These are phyloP conservation scores for Steinernema scapterisci DNA, from an alignment of 2,888 invertebrate genomes.

Conservation along the genomic window DNA sequence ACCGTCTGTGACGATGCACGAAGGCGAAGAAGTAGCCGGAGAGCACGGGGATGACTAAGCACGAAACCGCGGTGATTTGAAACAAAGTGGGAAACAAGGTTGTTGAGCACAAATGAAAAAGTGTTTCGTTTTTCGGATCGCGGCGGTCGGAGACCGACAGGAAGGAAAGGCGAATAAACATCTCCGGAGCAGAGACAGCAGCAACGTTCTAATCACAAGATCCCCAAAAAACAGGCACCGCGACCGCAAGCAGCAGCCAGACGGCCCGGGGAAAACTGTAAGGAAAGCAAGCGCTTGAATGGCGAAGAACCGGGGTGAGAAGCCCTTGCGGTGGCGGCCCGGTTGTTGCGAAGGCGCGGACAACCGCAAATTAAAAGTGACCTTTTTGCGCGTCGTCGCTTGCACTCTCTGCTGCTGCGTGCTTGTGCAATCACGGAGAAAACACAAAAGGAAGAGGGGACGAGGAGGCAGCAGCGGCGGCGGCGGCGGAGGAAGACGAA, in stretches of 20 bases:
- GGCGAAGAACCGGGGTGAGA: not conserved
- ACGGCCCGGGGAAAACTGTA: not conserved
- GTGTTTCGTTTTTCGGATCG: constrained; percentile 15
- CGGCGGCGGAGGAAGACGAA: too few relatives aligned
- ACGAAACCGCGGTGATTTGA: not conserved
- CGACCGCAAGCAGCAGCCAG: not conserved
- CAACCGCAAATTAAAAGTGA: constrained; percentile 13
- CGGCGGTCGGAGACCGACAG: not conserved
- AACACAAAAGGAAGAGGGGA: not conserved
- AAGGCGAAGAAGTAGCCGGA: not conserved
- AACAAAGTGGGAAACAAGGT: not conserved
- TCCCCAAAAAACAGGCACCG: not conserved
- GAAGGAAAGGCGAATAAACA: not conserved
- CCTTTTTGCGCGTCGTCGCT: constrained; percentile 28
- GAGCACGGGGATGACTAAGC: not conserved
- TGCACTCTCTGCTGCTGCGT: constrained; percentile 22
- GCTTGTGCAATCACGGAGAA: constrained; percentile 19
- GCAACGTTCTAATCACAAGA: not conserved
- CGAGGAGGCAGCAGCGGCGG: not conserved
- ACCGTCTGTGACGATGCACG: constrained; percentile 16
- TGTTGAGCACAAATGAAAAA: not conserved
- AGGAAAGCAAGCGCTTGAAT: not conserved
- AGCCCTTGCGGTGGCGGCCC: not conserved
- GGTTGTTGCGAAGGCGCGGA: constrained; percentile 17
- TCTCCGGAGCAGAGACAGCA: not conserved